Base-by-base conservation (phyloP, 2,113 vertebrate species). In the Sclerurus mexicanus region DNA sequence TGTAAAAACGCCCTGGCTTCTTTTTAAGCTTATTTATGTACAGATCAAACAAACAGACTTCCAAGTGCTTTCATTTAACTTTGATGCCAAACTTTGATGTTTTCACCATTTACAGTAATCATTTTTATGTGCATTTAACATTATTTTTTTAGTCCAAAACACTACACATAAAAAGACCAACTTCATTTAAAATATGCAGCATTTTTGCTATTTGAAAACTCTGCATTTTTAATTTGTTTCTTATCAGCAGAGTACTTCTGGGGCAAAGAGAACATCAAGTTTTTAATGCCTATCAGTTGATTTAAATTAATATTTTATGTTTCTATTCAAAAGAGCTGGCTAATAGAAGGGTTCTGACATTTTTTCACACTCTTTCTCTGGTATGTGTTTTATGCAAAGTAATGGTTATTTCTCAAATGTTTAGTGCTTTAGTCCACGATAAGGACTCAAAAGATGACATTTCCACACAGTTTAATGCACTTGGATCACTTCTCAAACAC, bases 221-320 rank as follows among this genome's bases (percentile, higher is more conserved):
- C 71, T 87, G 74, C 82, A 87, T 92, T 96, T 95, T 95, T 96
- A 93, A 97, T 97, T 97, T 86, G 72, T 93, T 97, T 94, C 96
- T 98, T 96, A 97, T 91, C 96, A 95, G 93, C 59, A 63, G 47
- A 88, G 76, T 89, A 87, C 85, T 95, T 96, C 94, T 95, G 92
- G 91, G 95, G 93, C 85, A 94, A 82, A 92, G 80, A 75, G 77
- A 96, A 86, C 75, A 95, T 86, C 80, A 93, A 93, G 90, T 94
- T 93, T 69, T 60, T 85, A 94, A 95, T 81, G 95, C 87, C 76
- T 96, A 97, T 94, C 69, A 58, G 75, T 75, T 93, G 82, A 92
- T 90, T 94, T 93, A 96, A 95, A 96, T 85, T 82, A 96, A 93
- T 93, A 94, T 73, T 96, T 98, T 85, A 93, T 91, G 46, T 96